Evolutionary conservation across 2,113 vertebrate species (phyloP), one percentile per base, ranked within the genome.

Genomic region (Alethe castanea): DNA sequence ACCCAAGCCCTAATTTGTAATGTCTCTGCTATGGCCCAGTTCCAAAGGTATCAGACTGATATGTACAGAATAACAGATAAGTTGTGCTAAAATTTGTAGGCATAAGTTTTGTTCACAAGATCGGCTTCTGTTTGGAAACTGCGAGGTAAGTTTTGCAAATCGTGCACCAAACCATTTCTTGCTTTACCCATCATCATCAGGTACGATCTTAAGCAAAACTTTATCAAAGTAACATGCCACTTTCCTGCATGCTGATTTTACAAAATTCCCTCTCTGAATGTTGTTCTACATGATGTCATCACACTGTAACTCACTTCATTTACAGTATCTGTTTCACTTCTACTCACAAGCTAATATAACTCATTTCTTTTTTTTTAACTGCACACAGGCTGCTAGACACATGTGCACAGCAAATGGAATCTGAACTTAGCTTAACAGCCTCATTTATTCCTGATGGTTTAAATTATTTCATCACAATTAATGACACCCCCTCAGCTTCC

Each of bases 381-480:
- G 96, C 86, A 62, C 96, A 97, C 97, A 98, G 97, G 96, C 98
- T 98, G 98, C 97, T 97, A 98, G 97, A 98, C 96, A 98, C 98
- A 98, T 98, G 98, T 98, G 98, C 97, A 93, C 90, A 92, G 98
- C 97, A 98, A 98, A 98, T 98, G 98, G 98, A 98, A 98, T 98
- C 97, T 98, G 98, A 98, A 98, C 98, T 98, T 97, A 98, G 98
- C 98, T 99, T 99, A 99, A 99, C 99, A 98, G 98, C 98, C 98
- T 99, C 99, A 99, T 99, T 99, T 99, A 99, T 98, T 99, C 98
- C 98, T 99, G 98, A 99, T 99, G 98, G 98, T 98, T 99, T 99
- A 99, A 99, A 99, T 99, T 98, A 99, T 99, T 99, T 99, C 98
- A 99, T 99, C 99, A 99, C 99, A 98, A 99, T 99, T 99, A 99